These are phyloP conservation scores for Antedon mediterranea DNA, from an alignment of 53 echinoderm and acorn worm species.

Conservation along the genomic window DNA sequence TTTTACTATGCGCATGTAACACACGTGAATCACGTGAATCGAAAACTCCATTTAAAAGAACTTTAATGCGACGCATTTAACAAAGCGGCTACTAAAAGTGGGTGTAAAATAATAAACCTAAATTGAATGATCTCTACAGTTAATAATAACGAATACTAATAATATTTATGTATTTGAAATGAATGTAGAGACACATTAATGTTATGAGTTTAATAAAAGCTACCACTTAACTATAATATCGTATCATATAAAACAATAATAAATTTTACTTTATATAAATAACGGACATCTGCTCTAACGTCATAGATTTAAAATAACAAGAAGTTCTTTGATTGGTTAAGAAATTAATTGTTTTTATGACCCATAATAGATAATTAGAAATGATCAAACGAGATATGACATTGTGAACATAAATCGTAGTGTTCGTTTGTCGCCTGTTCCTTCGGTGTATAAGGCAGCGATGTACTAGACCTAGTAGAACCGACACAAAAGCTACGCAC, in stretches of 20 bases:
- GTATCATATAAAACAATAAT: not conserved
- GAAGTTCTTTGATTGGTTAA: not conserved
- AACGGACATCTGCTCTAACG: not conserved
- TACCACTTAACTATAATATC: not conserved
- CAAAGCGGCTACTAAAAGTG: not conserved
- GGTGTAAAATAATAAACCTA: not conserved
- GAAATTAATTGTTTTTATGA: not conserved
- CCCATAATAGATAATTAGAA: not conserved
- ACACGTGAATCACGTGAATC: not conserved
- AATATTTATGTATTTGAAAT: not conserved
- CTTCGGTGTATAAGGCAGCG: too few species aligned
- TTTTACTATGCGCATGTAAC: not conserved
- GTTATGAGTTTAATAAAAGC: not conserved
- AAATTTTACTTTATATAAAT: not conserved
- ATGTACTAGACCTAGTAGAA: too few species aligned
- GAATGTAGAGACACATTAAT: not conserved
- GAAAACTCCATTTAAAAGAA: not conserved
- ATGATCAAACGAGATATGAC: not conserved
- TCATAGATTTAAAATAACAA: not conserved
- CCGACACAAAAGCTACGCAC: too few species aligned
- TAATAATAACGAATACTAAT: not conserved
- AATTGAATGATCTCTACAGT: not conserved
- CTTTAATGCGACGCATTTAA: not conserved
- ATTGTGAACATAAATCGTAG: not conserved
- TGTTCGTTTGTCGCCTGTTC: not conserved